Evolutionary conservation across 35 echinoderm and acorn worm species (phyloP), one percentile per base, ranked within the genome.

Genomic region (Heliocidaris tuberculata): DNA sequence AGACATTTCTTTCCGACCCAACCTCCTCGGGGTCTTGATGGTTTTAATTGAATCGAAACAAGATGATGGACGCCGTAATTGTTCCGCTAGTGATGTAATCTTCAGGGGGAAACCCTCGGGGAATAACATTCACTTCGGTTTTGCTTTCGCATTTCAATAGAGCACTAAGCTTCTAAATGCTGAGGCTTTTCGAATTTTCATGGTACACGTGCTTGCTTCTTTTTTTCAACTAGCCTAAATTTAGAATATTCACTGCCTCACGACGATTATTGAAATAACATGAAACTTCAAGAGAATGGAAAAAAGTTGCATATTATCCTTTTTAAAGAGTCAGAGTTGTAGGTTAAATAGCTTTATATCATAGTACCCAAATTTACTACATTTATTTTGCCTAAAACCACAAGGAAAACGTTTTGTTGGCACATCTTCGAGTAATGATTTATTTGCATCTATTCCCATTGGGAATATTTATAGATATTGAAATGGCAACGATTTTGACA

Each of bases 31-130:
- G 87, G 87, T 89, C 31, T n/a, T 16, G 31, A 32, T 12, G 47
- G 87, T 47, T 27, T 89, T 89, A 89, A 89, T 89, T 89, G 31
- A 89, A 89, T 89, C 47, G 87, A 32, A 89, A 48, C 87, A 48
- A 89, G 87, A 48, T 89, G 87, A 89, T 89, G 31, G 87, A 89
- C 35, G 87, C 87, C 29, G 87, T 89, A 89, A 89, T 89, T 89
- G 87, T 89, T 89, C 87, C 87, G 87, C 31, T n/a, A 24, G 87
- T 89, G 87, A 32, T 89, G 87, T 89, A 12, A 89, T 89, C 31
- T 89, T 89, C 47, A 4, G 87, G 47, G 65, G 65, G 7, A 56
- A 21, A 78, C 65, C 65, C 65, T 27, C 5, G n/a, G 65, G 65
- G 65, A 78, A 78, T 78, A 89, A 31, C 87, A 47, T 48, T 89